Evolutionary conservation across 2,888 invertebrate species (phyloP), one percentile per base, ranked within the genome.

Genomic region (Pelosia muscerda): DNA sequence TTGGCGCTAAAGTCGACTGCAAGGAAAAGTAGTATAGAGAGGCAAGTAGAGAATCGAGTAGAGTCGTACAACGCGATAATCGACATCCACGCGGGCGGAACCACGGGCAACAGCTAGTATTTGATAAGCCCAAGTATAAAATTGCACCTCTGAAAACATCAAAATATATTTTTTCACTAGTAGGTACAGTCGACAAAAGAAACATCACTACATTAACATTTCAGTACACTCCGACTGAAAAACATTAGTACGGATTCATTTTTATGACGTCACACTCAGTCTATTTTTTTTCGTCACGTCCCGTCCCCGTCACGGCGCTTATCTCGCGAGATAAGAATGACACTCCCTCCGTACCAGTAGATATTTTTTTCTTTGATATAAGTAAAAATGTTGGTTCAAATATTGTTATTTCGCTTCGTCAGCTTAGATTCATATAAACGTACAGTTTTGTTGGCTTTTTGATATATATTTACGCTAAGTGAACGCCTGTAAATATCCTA

Each of bases 291-390:
- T 82, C 77, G 84, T 84, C 84, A 84, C 86, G 83, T 81, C 76
- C 63, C 68, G 65, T 67, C 71, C 70, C 71, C 73, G 82, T 80
- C 83, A 78, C 75, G 67, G 38, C 55, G 76, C 74, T 83, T 86
- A 85, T 86, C 86, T 84, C 64, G 31, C 28, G 66, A 75, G 84
- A 84, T 84, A 84, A 85, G 79, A 81, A 72, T 81, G 81, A 79
- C 79, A 75, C 65, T 69, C 72, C 61, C 65, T 68, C 65, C 74
- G 58, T 72, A 56, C 49, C 74, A 77, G 76, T 68, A 73, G 68
- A 63, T 69, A 69, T 72, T 74, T 78, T 76, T 79, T 73, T 69
- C 66, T 63, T 76, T 73, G 73, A 80, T 83, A 81, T 72, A 75
- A 70, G 66, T 63, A 68, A 74, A 73, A 74, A 61, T 74, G 73